Percentiles rank a stretch among this genome's conserved stretches.
phyloP scores from a whole-genome alignment of 2,113 vertebrate species.

The Hyla sarda region DNA sequence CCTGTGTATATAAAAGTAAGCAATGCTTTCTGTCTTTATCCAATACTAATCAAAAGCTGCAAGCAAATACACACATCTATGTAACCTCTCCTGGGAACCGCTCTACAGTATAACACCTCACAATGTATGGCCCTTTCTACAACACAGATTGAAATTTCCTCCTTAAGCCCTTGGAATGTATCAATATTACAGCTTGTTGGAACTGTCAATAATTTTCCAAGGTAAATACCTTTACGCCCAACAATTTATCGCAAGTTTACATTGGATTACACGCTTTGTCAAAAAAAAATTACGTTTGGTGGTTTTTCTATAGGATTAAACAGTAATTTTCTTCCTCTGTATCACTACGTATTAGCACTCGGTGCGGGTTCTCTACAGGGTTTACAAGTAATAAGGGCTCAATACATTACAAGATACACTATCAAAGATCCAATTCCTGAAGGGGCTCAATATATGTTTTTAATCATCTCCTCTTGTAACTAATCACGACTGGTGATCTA shows the following conservation, averaged over 20 bases:
- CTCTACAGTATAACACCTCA: background rate
- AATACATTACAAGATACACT: constrained; percentile 33
- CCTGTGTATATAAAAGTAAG: background rate
- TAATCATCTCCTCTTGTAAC: constrained; percentile 17
- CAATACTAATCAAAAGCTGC: constrained; percentile 21
- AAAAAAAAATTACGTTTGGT: constrained; percentile 17
- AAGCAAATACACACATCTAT: background rate
- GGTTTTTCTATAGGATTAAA: constrained; percentile 54
- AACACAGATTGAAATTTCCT: background rate
- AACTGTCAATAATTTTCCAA: background rate
- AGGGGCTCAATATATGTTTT: background rate
- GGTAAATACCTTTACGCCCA: constrained; percentile 3
- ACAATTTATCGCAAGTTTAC: constrained; percentile 39
- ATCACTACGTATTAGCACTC: constrained; percentile 41
- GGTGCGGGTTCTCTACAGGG: constrained; percentile 10
- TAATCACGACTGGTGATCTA: constrained; percentile 10
- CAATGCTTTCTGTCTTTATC: background rate
- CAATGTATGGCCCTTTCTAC: background rate
- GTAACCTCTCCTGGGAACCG: background rate
- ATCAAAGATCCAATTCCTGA: constrained; percentile 25
- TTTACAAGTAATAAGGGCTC: constrained; percentile 19
- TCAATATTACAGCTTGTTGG: constrained; percentile 15
- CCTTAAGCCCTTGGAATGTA: background rate
- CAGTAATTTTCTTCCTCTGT: background rate
- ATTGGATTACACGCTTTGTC: constrained; percentile 36